Conservation (phyloP, 1,140 invertebrate genomes). For the Aphaenogaster ashmeadi region DNA sequence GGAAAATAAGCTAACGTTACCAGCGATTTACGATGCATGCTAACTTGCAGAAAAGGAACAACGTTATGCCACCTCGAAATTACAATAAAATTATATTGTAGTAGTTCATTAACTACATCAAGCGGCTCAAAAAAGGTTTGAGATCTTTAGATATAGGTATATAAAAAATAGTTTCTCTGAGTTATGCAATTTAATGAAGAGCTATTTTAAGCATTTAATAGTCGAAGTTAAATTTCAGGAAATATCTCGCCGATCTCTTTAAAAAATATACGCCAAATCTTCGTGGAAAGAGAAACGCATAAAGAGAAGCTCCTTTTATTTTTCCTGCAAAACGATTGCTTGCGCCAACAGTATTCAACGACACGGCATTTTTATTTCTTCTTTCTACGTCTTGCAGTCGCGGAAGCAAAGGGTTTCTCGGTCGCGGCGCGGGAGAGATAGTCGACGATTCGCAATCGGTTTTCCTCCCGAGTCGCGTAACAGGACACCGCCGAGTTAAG, state of each 20-base stretch:
- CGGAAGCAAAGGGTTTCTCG: not conserved
- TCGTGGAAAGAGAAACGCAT: not conserved
- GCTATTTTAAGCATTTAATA: not conserved
- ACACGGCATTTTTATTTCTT: not conserved
- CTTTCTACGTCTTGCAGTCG: not conserved
- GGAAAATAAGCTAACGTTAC: constrained; percentile 18
- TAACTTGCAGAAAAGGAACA: not conserved
- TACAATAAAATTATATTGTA: not conserved
- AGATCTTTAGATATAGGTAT: not conserved
- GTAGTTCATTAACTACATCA: not conserved
- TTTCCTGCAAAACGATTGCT: not conserved
- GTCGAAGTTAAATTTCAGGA: not conserved
- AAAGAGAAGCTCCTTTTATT: not conserved
- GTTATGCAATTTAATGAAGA: not conserved
- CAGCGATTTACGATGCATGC: not conserved
- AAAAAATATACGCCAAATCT: not conserved
- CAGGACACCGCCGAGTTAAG: constrained; percentile 79
- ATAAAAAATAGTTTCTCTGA: constrained; percentile 25
- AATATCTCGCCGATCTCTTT: not conserved
- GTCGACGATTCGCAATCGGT: constrained; percentile 27
- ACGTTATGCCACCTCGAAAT: not conserved
- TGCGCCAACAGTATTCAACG: not conserved
- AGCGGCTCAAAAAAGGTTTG: not conserved
- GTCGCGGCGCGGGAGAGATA: not conserved
- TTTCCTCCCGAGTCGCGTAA: constrained; percentile 76